phyloP scores from a whole-genome alignment of 1,140 invertebrate species.

The Heliconius nattereri region DNA sequence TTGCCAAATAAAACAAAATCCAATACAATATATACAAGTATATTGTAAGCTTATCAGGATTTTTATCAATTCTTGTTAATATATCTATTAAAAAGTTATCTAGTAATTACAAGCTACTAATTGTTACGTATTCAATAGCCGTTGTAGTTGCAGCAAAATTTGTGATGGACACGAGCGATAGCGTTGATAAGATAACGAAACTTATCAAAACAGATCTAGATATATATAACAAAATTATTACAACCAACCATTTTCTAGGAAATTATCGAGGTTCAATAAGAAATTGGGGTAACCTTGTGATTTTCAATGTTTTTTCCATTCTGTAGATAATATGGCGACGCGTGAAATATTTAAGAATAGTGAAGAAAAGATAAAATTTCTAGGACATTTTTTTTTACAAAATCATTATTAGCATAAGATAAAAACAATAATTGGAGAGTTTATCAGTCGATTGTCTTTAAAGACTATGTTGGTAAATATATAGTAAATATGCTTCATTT shows the following conservation, averaged over 20 bases:
- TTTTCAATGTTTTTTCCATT: not conserved
- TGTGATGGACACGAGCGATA: constrained; percentile 1
- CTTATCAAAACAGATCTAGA: not conserved
- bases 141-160: constrained; percentile 5
- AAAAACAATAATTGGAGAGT: too few species aligned
- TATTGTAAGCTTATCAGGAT: not conserved
- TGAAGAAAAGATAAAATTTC: too few species aligned
- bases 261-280: not conserved
- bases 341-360: not conserved
- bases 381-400: too few species aligned
- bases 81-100: constrained; percentile 8
- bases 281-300: constrained; percentile 1
- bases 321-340: not conserved
- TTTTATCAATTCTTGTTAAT: constrained; percentile 11
- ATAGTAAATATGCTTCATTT: too few species aligned
- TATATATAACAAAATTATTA: not conserved
- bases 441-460: too few species aligned
- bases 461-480: too few species aligned
- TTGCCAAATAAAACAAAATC: too few species aligned
- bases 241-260: not conserved
- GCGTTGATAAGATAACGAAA: not conserved
- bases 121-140: not conserved
- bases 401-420: too few species aligned
- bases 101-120: constrained; percentile 13
- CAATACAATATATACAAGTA: not conserved